Evolutionary conservation across 2,113 vertebrate genomes (phyloP).

Genomic region (Melanotaenia duboulayi): DNA sequence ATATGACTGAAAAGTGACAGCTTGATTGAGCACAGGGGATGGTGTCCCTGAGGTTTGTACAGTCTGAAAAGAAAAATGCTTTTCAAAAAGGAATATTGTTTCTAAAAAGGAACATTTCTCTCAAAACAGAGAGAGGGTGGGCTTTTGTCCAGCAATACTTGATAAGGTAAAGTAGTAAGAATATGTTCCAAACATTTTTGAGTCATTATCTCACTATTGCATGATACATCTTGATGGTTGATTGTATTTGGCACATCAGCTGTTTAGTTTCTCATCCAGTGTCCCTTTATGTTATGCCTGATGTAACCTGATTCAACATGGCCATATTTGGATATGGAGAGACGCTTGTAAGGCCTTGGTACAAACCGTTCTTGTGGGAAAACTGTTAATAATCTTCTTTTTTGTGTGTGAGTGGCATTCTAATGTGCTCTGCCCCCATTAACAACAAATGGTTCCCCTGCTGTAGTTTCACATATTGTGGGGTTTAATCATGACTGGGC

Average conservation of each 20-base stretch:
- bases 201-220: conserved; percentile 22
- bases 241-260: conserved; percentile 14
- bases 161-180: conserved; percentile 20
- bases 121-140: conserved; percentile 16
- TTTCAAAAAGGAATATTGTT: conserved; percentile 1
- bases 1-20: conserved; percentile 32
- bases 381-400: conserved; percentile 43
- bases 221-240: conserved; percentile 30
- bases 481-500: conserved; percentile 16
- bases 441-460: conserved; percentile 20
- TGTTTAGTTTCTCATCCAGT: conserved; percentile 32
- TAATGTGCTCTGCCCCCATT: conserved; percentile 46
- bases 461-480: conserved; percentile 1
- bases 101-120: conserved; percentile 17
- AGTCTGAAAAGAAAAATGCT: conserved; percentile 1
- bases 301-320: conserved; percentile 4
- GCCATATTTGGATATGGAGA: conserved; percentile 53
- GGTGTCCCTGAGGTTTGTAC: conserved; percentile 6
- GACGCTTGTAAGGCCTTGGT: conserved; percentile 28
- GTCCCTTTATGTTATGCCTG: conserved; percentile 19
- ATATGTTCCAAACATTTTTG: conserved; percentile 24
- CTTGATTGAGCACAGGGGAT: background rate
- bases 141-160: background rate
- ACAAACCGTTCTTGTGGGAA: conserved; percentile 50
- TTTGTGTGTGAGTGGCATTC: conserved; percentile 41